Percentiles rank a stretch among this genome's conserved stretches.
Conservation (phyloP, 1,140 invertebrate species). For the Planococcus citri region DNA sequence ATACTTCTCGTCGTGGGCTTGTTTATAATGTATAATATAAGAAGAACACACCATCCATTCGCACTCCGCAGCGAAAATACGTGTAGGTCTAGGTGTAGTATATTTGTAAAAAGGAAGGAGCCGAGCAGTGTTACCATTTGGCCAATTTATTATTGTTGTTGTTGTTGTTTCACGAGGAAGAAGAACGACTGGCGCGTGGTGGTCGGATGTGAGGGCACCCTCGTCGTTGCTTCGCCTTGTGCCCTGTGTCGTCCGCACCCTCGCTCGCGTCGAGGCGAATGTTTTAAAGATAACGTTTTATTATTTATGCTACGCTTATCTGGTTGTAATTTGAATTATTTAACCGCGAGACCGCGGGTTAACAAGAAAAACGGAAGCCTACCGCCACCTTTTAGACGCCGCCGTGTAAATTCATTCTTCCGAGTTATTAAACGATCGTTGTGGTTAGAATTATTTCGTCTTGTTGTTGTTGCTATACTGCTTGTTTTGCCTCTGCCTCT, state of each 20-base stretch:
- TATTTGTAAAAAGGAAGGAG: neutral
- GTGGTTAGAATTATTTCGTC: no score
- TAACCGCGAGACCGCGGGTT: neutral
- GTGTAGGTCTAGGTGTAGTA: no score
- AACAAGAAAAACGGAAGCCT: slow-evolving; percentile 6
- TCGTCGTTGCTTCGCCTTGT: no score
- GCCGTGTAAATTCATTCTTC: neutral
- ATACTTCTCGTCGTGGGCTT: no score
- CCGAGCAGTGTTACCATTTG: neutral
- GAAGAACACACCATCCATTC: no score
- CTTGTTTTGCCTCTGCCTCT: no score
- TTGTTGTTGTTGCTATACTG: no score
- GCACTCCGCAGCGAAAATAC: no score
- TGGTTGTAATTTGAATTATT: slow-evolving; percentile 2
- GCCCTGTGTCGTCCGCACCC: neutral
- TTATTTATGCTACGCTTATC: neutral
- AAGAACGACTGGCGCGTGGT: no score
- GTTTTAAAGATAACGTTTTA: slow-evolving; percentile 8
- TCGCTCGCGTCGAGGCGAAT: neutral
- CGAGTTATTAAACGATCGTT: slow-evolving; percentile 6
- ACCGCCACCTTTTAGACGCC: neutral
- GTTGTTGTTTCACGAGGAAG: no score
- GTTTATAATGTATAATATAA: neutral
- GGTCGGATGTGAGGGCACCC: no score
- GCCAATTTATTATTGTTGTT: no score